Evolutionary conservation across 2,113 vertebrate species (phyloP).

Genomic region (Hyperopisus bebe): DNA sequence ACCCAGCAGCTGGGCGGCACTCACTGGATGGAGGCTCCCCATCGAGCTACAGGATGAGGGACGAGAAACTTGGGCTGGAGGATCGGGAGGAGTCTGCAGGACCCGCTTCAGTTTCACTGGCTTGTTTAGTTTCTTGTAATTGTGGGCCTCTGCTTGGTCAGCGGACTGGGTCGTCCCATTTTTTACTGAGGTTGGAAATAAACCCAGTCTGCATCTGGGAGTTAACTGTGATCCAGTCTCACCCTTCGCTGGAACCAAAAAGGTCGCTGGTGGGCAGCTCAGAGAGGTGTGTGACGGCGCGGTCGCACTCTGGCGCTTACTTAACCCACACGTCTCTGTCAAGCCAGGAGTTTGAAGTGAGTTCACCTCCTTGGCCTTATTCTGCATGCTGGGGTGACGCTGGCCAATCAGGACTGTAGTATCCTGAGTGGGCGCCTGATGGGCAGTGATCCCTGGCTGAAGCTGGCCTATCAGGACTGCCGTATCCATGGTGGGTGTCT

Average conservation of each 20-base stretch:
- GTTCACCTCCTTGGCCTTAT: not conserved
- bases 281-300: not conserved
- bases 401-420: not conserved
- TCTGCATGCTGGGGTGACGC: not conserved
- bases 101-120: not conserved
- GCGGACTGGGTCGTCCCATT: not conserved
- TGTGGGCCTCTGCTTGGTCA: not conserved
- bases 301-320: conserved; percentile 7
- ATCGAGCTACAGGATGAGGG: not conserved
- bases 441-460: not conserved
- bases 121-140: not conserved
- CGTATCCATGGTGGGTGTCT: not conserved
- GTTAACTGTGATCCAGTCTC: too few species aligned
- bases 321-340: conserved; percentile 36
- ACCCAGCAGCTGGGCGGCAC: conserved; percentile 16
- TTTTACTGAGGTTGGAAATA: not conserved
- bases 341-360: conserved; percentile 32
- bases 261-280: not conserved
- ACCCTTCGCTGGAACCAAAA: not conserved
- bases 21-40: not conserved
- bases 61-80: not conserved
- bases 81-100: not conserved
- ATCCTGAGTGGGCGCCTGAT: not conserved
- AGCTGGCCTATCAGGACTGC: not conserved
- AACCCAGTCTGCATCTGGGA: not conserved